Conservation (phyloP, 2,797 vertebrate species). For the Bryconaethiops microstoma region DNA sequence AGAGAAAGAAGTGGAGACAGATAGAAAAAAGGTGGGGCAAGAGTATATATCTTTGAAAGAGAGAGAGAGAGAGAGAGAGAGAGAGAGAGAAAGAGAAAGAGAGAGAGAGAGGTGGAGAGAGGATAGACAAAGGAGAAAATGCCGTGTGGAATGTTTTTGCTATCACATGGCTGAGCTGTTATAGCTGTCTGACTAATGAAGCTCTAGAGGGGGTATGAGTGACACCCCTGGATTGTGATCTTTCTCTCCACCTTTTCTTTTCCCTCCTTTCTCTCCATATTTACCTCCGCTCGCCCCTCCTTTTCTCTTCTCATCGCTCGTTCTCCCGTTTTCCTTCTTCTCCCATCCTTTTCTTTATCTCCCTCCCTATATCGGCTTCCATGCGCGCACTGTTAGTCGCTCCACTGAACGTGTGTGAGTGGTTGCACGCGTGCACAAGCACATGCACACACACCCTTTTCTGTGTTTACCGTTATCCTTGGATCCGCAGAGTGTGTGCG, state of each 20-base stretch:
- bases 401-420: neutral
- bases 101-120: slow-evolving; percentile 44
- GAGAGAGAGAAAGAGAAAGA: neutral
- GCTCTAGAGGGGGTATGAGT: slow-evolving; percentile 60
- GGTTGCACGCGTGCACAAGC: neutral
- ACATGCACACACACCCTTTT: slow-evolving; percentile 1
- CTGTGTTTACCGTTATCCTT: slow-evolving; percentile 8
- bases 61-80: neutral
- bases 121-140: slow-evolving; percentile 43
- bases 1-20: neutral
- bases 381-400: neutral
- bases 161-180: slow-evolving; percentile 58
- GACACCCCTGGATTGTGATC: slow-evolving; percentile 63
- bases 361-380: neutral
- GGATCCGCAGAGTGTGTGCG: neutral
- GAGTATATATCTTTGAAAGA: neutral
- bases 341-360: neutral
- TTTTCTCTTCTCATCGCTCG: slow-evolving; percentile 42
- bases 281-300: neutral
- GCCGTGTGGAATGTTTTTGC: slow-evolving; percentile 57
- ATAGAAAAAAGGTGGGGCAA: neutral
- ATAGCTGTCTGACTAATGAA: slow-evolving; percentile 65
- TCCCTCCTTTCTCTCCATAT: slow-evolving; percentile 26
- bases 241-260: slow-evolving; percentile 45
- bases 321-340: slow-evolving; percentile 40